Conservation (phyloP, 2,888 invertebrate species). For the Cheiracanthium punctorium region DNA sequence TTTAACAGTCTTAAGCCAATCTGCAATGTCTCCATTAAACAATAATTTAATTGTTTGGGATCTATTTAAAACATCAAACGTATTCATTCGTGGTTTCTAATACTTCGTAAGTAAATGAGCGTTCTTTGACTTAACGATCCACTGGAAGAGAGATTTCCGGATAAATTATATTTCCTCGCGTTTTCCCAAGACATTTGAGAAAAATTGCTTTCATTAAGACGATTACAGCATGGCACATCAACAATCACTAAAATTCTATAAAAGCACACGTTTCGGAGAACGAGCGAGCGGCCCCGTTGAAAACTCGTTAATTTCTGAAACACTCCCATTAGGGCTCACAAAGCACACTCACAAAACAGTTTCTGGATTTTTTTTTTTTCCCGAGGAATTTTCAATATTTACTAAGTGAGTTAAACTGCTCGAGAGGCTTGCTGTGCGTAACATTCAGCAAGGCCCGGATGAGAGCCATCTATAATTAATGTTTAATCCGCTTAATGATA, state of each 20-base stretch:
- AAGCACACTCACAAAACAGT: too few species aligned
- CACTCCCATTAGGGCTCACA: background rate
- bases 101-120: too few species aligned
- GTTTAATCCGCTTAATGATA: background rate
- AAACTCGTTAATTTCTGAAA: background rate
- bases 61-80: too few species aligned
- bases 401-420: background rate
- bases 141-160: too few species aligned
- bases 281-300: background rate
- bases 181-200: background rate
- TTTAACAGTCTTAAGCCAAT: too few species aligned
- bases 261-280: too few species aligned
- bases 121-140: too few species aligned
- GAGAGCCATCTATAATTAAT: background rate
- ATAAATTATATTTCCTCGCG: background rate
- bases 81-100: too few species aligned
- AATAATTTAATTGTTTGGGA: too few species aligned
- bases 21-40: too few species aligned
- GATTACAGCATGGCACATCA: background rate
- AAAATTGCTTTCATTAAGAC: background rate
- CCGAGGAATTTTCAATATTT: background rate
- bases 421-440: background rate
- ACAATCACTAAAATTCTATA: background rate
- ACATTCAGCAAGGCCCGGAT: background rate
- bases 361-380: background rate